These are phyloP conservation scores for Sorex maritimensis DNA, from an alignment of 2,797 vertebrate species.

Conservation along the genomic window DNA sequence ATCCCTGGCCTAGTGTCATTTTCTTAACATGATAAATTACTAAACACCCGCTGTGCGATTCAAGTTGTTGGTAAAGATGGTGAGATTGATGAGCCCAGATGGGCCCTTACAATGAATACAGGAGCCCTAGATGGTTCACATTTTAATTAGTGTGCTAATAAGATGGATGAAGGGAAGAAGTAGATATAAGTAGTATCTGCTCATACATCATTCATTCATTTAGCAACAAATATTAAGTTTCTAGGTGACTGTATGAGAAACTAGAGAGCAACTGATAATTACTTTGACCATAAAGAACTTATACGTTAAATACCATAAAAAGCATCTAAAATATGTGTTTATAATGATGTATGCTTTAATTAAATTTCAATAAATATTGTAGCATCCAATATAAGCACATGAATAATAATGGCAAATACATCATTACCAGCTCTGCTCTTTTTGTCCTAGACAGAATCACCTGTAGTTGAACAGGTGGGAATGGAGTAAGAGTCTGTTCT, in stretches of 20 bases:
- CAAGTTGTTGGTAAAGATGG: slow-evolving; percentile 63
- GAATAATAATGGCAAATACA: neutral
- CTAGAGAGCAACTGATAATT: neutral
- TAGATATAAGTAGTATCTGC: neutral
- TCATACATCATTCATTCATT: slow-evolving; percentile 55
- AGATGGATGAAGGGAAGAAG: slow-evolving; percentile 26
- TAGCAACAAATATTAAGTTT: neutral
- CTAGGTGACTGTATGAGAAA: neutral
- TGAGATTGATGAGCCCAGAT: slow-evolving; percentile 80
- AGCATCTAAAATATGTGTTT: neutral
- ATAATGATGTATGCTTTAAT: neutral
- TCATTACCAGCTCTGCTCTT: neutral
- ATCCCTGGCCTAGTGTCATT: slow-evolving; percentile 44
- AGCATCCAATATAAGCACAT: neutral
- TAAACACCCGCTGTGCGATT: slow-evolving; percentile 77
- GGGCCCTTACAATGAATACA: slow-evolving; percentile 69
- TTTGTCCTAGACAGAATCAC: neutral
- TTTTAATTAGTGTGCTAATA: slow-evolving; percentile 75
- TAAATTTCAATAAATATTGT: neutral
- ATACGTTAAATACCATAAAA: neutral
- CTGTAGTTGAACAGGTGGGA: neutral
- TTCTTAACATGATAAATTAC: slow-evolving; percentile 78
- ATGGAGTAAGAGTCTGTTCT: neutral
- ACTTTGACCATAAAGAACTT: neutral
- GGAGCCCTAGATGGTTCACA: slow-evolving; percentile 60